Conservation (phyloP, 1,140 invertebrate genomes). For the Drosophila biarmipes region DNA sequence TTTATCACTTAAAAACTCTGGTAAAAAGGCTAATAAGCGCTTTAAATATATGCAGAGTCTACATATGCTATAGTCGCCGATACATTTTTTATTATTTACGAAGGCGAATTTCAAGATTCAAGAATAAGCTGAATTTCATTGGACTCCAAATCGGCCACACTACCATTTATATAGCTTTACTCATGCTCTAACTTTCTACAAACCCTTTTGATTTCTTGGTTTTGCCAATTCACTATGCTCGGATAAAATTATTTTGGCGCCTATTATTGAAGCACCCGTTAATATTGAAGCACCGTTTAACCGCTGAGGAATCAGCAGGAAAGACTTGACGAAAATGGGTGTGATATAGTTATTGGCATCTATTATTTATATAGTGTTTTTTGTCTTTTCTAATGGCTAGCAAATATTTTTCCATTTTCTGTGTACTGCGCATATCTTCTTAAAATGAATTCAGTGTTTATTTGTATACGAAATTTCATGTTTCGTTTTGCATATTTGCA, state of each 20-base stretch:
- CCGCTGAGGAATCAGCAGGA: background rate
- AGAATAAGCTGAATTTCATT: background rate
- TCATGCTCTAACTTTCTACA: background rate
- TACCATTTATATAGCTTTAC: conserved; percentile 1
- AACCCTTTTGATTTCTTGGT: background rate
- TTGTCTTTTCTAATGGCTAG: conserved; percentile 6
- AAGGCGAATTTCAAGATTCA: background rate
- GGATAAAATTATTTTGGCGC: conserved; percentile 2
- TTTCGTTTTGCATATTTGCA: conserved; percentile 8
- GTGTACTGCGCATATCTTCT: background rate
- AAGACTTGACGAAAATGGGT: conserved; percentile 1
- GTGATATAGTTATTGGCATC: conserved; percentile 8
- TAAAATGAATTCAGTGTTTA: conserved; percentile 5
- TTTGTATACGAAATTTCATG: conserved; percentile 3
- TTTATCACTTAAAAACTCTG: background rate
- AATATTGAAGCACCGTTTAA: conserved; percentile 6
- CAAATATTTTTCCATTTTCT: conserved; percentile 5
- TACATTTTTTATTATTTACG: background rate
- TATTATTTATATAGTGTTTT: background rate
- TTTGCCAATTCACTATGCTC: background rate
- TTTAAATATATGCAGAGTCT: conserved; percentile 1
- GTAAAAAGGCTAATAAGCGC: background rate
- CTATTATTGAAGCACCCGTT: conserved; percentile 5
- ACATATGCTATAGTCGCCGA: background rate
- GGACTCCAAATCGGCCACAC: background rate